Evolutionary conservation across 2,888 invertebrate genomes (phyloP).

Genomic region (Philereme transversata): DNA sequence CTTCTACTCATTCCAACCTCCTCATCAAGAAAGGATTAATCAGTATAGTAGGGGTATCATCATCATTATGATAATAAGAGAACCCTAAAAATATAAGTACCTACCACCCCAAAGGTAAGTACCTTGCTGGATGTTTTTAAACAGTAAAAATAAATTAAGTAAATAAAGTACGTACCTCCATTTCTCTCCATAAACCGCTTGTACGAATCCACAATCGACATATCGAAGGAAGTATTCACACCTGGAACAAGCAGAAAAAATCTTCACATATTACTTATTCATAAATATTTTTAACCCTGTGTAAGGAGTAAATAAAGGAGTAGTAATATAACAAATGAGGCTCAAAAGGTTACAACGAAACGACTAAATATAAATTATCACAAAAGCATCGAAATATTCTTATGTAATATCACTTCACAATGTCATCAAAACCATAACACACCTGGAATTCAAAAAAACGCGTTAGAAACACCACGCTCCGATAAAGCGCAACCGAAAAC

Average conservation of each 20-base stretch:
- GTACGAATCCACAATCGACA: constrained; percentile 78
- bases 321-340: not conserved
- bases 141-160: constrained; percentile 2
- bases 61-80: too few relatives aligned
- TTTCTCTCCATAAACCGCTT: constrained; percentile 76
- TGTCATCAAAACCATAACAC: constrained; percentile 14
- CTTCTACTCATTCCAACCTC: too few relatives aligned
- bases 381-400: too few relatives aligned
- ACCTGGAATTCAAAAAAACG: constrained; percentile 1
- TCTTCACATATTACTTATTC: not conserved
- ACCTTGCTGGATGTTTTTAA: too few relatives aligned
- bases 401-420: not conserved
- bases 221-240: constrained; percentile 54
- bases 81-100: too few relatives aligned
- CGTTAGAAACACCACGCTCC: constrained; percentile 38
- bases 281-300: not conserved
- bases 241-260: constrained; percentile 45
- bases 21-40: too few relatives aligned
- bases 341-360: not conserved
- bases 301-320: too few relatives aligned
- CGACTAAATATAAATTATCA: too few relatives aligned
- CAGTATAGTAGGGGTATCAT: too few relatives aligned
- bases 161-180: constrained; percentile 63
- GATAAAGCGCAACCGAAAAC: constrained; percentile 47
- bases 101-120: too few relatives aligned